A percentile compares a stretch with the other conserved stretches of the same genome.
These are phyloP conservation scores for Lutjanus campechanus DNA, from an alignment of 2,797 vertebrate genomes.

Conservation along the genomic window DNA sequence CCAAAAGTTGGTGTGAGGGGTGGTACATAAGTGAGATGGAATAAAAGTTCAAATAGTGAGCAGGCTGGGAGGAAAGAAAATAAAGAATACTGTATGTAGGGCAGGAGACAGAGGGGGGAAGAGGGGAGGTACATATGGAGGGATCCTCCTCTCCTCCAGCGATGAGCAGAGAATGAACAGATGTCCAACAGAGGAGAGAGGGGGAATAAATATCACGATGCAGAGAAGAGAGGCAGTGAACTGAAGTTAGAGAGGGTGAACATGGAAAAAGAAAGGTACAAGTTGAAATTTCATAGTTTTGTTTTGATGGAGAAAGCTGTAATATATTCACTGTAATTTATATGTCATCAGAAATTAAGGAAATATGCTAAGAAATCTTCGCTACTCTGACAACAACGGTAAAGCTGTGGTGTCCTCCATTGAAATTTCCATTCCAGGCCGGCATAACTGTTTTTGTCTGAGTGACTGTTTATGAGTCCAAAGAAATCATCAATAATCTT, in stretches of 20 bases:
- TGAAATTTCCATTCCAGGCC: too few species aligned
- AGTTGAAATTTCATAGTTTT: not conserved
- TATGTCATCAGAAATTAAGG: too few species aligned
- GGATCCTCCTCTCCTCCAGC: conserved; percentile 65
- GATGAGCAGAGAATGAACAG: conserved; percentile 64
- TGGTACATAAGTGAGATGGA: not conserved
- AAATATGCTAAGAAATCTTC: too few species aligned
- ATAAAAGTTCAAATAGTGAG: conserved; percentile 8
- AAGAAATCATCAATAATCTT: too few species aligned
- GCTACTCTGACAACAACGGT: too few species aligned
- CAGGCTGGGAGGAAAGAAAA: conserved; percentile 24
- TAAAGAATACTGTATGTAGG: conserved; percentile 49
- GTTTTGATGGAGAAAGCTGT: conserved; percentile 9
- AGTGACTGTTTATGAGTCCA: too few species aligned
- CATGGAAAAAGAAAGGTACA: conserved; percentile 5
- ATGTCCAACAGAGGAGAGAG: conserved; percentile 60
- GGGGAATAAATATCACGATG: conserved; percentile 15
- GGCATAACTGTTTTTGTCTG: too few species aligned
- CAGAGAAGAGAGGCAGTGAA: conserved; percentile 32
- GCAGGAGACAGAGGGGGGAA: conserved; percentile 49
- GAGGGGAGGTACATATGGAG: conserved; percentile 60
- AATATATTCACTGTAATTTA: too few species aligned
- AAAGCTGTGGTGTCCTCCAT: too few species aligned
- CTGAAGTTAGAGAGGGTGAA: conserved; percentile 11
- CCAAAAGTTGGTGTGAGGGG: conserved; percentile 4